Evolutionary conservation across 2,797 vertebrate genomes (phyloP).

Genomic region (Bryconaethiops microstoma): DNA sequence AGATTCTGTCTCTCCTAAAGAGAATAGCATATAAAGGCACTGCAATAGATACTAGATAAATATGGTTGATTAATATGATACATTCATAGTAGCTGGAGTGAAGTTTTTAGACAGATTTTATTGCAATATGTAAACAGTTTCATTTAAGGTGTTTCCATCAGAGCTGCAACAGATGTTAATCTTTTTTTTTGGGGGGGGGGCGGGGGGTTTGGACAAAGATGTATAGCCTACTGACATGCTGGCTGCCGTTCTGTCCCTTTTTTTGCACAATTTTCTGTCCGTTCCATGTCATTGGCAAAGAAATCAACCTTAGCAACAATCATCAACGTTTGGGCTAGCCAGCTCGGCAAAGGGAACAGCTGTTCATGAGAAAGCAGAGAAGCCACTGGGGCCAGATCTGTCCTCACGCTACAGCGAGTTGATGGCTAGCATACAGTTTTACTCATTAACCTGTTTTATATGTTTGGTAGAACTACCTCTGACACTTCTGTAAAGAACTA

Average conservation of each 20-base stretch:
- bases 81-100: neutral
- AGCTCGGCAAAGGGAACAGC: slow-evolving; percentile 23
- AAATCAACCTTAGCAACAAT: slow-evolving; percentile 25
- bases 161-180: slow-evolving; percentile 21
- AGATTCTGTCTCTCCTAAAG: slow-evolving; percentile 18
- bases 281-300: neutral
- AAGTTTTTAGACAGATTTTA: neutral
- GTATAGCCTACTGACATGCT: slow-evolving; percentile 8
- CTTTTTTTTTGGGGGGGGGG: neutral
- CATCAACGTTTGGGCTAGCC: neutral
- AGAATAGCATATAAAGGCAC: slow-evolving; percentile 4
- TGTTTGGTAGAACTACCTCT: neutral
- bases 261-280: neutral
- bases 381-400: neutral
- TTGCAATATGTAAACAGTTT: neutral
- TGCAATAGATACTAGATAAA: neutral
- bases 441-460: neutral
- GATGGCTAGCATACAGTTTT: neutral
- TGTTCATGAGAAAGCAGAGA: slow-evolving; percentile 11
- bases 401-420: neutral
- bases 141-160: slow-evolving; percentile 4
- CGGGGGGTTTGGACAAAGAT: neutral
- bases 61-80: neutral
- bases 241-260: neutral
- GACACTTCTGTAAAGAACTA: neutral